These are phyloP conservation scores for Helleia helle DNA, from an alignment of 2,888 invertebrate genomes.

Conservation along the genomic window DNA sequence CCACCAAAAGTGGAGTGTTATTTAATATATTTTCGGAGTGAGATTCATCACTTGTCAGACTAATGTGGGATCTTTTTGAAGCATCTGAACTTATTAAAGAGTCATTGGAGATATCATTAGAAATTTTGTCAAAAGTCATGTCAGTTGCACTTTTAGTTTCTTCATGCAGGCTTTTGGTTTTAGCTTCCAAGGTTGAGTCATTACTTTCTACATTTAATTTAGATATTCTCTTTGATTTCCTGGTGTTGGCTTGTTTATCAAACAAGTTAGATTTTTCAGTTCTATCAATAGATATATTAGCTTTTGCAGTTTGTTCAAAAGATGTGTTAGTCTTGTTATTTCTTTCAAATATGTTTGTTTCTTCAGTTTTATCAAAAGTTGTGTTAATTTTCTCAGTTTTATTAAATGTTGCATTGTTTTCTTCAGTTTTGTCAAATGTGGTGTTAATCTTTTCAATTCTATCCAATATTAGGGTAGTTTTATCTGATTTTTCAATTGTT, in stretches of 20 bases:
- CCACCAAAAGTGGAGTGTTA: slow-evolving; percentile 46
- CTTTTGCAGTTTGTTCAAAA: slow-evolving; percentile 8
- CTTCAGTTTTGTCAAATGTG: slow-evolving; percentile 14
- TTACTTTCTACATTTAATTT: too few relatives aligned
- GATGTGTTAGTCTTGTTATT: slow-evolving; percentile 8
- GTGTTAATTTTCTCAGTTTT: not conserved
- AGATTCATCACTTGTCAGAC: slow-evolving; percentile 54
- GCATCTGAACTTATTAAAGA: slow-evolving; percentile 40
- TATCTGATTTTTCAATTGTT: slow-evolving; percentile 14
- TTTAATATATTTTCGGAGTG: slow-evolving; percentile 42
- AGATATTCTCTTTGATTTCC: too few relatives aligned
- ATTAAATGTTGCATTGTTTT: not conserved
- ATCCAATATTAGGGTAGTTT: not conserved
- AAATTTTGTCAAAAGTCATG: slow-evolving; percentile 10
- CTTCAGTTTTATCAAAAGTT: slow-evolving; percentile 14
- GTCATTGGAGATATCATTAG: slow-evolving; percentile 13
- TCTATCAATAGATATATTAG: slow-evolving; percentile 19
- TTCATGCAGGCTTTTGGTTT: not conserved
- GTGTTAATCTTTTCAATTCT: not conserved
- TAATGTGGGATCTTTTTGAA: slow-evolving; percentile 31
- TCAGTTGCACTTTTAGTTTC: not conserved
- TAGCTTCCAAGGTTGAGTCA: slow-evolving; percentile 6
- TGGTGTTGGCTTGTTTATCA: too few relatives aligned
- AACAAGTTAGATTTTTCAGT: slow-evolving; percentile 10
- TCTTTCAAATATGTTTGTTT: not conserved